phyloP scores from a whole-genome alignment of 2,888 invertebrate species.

The Tipula lateralis region DNA sequence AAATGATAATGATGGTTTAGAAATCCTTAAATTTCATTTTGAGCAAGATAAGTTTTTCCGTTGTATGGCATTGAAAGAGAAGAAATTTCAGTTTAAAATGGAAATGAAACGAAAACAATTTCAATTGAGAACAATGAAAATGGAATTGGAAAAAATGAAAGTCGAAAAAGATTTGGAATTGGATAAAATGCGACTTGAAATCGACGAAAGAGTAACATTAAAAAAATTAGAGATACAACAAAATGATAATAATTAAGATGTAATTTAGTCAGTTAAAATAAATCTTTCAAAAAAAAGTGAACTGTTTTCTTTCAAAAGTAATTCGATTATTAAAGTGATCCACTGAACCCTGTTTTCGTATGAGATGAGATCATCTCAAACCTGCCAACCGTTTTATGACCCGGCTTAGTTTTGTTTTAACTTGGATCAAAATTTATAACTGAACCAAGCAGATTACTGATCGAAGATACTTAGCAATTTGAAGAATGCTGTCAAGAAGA shows the following conservation, averaged over 20 bases:
- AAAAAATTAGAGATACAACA: neutral
- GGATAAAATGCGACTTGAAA: neutral
- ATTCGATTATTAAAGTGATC: too few relatives aligned
- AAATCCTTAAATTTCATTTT: neutral
- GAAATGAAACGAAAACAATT: neutral
- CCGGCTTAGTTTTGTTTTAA: too few relatives aligned
- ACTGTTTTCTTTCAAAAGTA: too few relatives aligned
- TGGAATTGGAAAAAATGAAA: neutral
- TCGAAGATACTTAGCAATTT: too few relatives aligned
- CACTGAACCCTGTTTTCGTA: too few relatives aligned
- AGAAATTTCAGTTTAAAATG: neutral
- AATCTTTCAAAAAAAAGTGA: too few relatives aligned
- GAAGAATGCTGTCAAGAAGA: too few relatives aligned
- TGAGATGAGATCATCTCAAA: too few relatives aligned
- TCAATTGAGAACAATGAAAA: neutral
- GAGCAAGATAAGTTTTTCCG: neutral
- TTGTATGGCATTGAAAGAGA: neutral
- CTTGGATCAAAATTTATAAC: too few relatives aligned
- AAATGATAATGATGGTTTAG: neutral
- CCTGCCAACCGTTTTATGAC: too few relatives aligned
- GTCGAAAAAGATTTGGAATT: neutral
- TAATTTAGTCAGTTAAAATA: too few relatives aligned
- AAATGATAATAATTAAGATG: neutral
- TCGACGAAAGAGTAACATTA: neutral
- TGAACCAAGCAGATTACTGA: too few relatives aligned